phyloP scores from a whole-genome alignment of 1,140 invertebrate genomes.

The Chlorops oryzae region DNA sequence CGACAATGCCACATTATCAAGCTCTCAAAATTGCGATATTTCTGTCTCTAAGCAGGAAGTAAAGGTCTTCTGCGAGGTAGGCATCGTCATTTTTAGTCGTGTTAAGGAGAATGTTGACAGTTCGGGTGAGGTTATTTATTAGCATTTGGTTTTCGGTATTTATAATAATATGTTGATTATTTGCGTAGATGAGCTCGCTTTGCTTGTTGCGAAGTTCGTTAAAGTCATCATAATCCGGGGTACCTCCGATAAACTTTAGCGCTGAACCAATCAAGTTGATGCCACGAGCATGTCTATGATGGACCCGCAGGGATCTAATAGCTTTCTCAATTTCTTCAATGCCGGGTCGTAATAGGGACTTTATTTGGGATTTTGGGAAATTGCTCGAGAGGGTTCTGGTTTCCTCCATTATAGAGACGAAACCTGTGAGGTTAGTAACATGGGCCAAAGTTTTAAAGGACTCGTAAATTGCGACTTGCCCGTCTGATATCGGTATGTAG shows the following conservation, averaged over 20 bases:
- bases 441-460: neutral
- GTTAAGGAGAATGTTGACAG: neutral
- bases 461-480: neutral
- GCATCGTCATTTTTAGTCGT: no score
- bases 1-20: no score
- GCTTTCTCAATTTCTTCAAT: neutral
- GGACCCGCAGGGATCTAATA: constrained; percentile 4
- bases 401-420: neutral
- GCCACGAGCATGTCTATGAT: constrained; percentile 7
- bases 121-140: constrained; percentile 4
- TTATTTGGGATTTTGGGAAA: constrained; percentile 9
- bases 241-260: constrained; percentile 5
- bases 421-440: neutral
- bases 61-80: no score
- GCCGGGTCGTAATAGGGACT: neutral
- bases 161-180: constrained; percentile 1
- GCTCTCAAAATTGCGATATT: no score
- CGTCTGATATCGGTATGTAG: constrained; percentile 12
- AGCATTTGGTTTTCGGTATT: constrained; percentile 1
- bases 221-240: constrained; percentile 10
- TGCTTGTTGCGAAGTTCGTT: neutral
- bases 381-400: neutral
- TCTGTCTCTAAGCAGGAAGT: no score
- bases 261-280: constrained; percentile 9
- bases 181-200: constrained; percentile 3